These are phyloP conservation scores for Rhinolophus ferrumequinum DNA, from an alignment of 2,113 vertebrate species.

Conservation along the genomic window DNA sequence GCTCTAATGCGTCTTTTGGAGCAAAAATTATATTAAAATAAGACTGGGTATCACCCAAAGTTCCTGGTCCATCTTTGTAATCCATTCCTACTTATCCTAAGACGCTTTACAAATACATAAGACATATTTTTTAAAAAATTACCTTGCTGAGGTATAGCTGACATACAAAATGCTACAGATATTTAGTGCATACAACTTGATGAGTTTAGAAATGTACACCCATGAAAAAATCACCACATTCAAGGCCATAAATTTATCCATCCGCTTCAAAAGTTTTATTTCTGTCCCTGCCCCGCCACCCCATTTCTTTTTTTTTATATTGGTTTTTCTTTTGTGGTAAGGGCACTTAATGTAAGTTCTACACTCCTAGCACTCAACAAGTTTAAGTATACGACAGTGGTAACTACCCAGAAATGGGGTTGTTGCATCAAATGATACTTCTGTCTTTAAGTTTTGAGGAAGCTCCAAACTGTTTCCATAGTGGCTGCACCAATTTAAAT, in stretches of 20 bases:
- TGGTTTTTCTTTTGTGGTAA: background rate
- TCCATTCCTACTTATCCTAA: background rate
- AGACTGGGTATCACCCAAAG: background rate
- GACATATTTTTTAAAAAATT: background rate
- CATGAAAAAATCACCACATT: background rate
- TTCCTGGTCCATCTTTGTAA: background rate
- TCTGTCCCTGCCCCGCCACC: too few relatives aligned
- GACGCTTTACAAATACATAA: background rate
- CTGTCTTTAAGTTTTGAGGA: background rate
- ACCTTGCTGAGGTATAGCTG: background rate
- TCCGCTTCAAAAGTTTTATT: background rate
- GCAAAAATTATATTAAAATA: too few relatives aligned
- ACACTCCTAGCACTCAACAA: background rate
- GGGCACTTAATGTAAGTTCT: background rate
- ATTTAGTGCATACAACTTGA: background rate
- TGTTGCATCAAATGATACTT: background rate
- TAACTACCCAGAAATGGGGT: background rate
- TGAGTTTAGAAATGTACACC: background rate
- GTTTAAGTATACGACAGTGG: background rate
- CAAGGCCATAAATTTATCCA: background rate
- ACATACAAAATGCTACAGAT: background rate
- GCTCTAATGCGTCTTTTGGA: too few relatives aligned
- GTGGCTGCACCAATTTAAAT: background rate
- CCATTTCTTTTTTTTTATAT: background rate
- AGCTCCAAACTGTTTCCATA: background rate